Percentiles rank a stretch among this genome's conserved stretches.
Conservation (phyloP, 2,113 vertebrate genomes). For the Nothocercus julius region DNA sequence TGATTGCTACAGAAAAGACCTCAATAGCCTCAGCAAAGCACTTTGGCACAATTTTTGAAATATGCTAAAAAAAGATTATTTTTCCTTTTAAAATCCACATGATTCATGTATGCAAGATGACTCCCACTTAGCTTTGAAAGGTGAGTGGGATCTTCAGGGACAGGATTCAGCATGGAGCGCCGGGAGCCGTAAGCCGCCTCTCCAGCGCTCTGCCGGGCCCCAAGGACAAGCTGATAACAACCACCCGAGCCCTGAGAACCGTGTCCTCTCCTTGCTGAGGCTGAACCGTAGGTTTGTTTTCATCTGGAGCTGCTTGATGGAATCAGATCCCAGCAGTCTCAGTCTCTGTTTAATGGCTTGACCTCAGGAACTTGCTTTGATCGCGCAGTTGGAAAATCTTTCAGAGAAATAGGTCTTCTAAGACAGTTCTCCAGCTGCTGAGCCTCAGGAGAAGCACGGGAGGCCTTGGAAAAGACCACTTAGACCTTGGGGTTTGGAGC, state of each 20-base stretch:
- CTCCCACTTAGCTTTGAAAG: rapidly evolving
- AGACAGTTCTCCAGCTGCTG: neutral
- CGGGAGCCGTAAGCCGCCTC: neutral
- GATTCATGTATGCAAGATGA: neutral
- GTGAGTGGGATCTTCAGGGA: neutral
- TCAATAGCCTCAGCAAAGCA: neutral
- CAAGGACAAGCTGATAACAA: neutral
- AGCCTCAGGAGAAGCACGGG: no score
- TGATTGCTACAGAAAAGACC: neutral
- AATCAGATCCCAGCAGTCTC: neutral
- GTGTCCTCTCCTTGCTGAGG: neutral
- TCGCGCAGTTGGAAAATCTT: neutral
- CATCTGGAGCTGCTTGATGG: neutral
- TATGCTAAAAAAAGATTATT: neutral
- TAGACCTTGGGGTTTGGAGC: no score
- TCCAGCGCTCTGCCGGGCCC: neutral
- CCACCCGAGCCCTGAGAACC: neutral
- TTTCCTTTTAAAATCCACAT: neutral
- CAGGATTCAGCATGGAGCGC: neutral
- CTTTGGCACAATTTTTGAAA: neutral
- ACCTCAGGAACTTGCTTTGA: neutral
- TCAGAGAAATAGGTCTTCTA: neutral
- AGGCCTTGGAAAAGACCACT: no score
- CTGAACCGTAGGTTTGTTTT: rapidly evolving
- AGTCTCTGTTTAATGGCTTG: rapidly evolving